Base-by-base conservation (phyloP, 2,888 invertebrate genomes). In the Idaea dimidiata region DNA sequence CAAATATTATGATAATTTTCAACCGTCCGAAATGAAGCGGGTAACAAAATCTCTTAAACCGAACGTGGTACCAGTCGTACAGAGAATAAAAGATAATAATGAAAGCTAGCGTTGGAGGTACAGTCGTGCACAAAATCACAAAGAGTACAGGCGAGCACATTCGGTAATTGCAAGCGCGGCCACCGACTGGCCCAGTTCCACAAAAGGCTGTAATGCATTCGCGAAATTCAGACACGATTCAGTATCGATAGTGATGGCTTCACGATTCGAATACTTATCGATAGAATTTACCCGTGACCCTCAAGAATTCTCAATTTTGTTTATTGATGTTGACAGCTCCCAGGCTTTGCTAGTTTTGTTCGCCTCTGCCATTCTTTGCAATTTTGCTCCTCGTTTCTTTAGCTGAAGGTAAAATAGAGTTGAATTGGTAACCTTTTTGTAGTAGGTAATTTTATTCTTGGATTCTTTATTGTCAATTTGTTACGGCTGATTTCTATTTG, bases 151-250 rank as follows among this genome's bases (percentile, higher is more conserved):
- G 66, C 73, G 74, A 72, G 71, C 72, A 75, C 74, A 76, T 80
- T 80, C 76, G 72, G 78, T 82, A 81, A 81, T 81, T 82, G 81
- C 77, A 74, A 74, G 75, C 74, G 72, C 68, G 71, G 70, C 72
- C 68, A 70, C 69, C 73, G 69, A 74, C 76, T 82, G 81, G 73
- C 80, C 78, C 74, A 80, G 70, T 80, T 78, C 75, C 74, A 77
- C 76, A 77, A 77, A 78, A 79, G 76, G 74, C 75, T 68, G 73
- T 78, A 79, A 81, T 81, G 81, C 80, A 80, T 83, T 81, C 76
- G 75, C 76, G 67, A 77, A 80, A 79, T 80, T 80, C 75, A 73
- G 76, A 73, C 73, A 72, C 73, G 68, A 72, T 68, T 70, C 72
- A 60, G 60, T 72, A 74, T 72, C 70, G 65, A 67, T 80, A 79